Base-by-base conservation (phyloP, 2,797 vertebrate genomes). In the Danio choprae region DNA sequence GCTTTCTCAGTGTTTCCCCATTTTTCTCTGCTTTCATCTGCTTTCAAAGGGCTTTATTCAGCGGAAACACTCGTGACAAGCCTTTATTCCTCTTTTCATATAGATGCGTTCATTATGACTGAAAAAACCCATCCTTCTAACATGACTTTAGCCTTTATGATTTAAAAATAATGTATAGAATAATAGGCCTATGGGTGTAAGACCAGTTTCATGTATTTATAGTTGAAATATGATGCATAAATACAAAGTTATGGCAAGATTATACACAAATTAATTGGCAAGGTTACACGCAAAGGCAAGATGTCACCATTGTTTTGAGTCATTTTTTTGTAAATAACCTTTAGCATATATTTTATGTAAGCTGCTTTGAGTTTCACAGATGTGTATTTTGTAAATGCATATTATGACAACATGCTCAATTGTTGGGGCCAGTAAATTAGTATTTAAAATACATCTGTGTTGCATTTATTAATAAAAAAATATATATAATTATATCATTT, bases 41-140 rank as follows among this genome's bases (percentile, higher is more conserved):
- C 81, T 85, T 88, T 90, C 87, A 72, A 89, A 84, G 79, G 59
- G 20, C 50, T 48, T 85, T 71, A 3, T 74, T 43, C 60, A 77
- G 53, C 76, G 83, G 83, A 85, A 85, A 56, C 48, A 82, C 90
- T 92, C 81, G 92, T 92, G 90, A 92, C 88, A 43, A 29, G 81
- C 69, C 85, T 86, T 88, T 91, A 82, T 84, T 81, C 84, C 36
- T 82, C 74, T 77, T 64, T 70, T 70, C 71, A n/a, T 5, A 16
- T 29, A 69, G 75, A 38, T 7, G 3, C 63, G 3, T 4, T 36
- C 38, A 64, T 41, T 53, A 22, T 55, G 12, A 3, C 22, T 38
- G 18, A 12, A n/a, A 46, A 12, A 36, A 18, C 9, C 13, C 4
- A 10, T 58, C 72, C 69, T 44, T 67, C 51, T 50, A 18, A 53